Evolutionary conservation across 2,888 invertebrate genomes (phyloP), one percentile per base, ranked within the genome.

Genomic region (Nomada ruficornis): DNA sequence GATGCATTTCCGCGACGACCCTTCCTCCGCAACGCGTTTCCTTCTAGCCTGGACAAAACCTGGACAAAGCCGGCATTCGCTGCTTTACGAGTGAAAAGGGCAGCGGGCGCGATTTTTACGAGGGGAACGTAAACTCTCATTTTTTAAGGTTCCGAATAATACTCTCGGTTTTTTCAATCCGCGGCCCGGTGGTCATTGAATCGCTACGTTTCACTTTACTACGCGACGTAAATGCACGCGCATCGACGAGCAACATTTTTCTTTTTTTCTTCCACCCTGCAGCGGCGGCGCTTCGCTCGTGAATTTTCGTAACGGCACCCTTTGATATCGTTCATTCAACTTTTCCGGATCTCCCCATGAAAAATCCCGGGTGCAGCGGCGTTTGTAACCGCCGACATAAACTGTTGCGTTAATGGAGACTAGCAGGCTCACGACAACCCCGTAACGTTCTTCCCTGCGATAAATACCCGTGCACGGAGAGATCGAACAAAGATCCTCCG

Each of bases 391-490:
- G 72, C 78, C 75, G 82, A 82, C 72, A 59, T 77, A 82, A 82
- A 82, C 83, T 82, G 83, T 82, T 77, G 83, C 83, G 73, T 82
- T 82, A 83, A 83, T 82, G 83, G 83, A 83, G 82, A 77, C 83
- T 70, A 73, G 73, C 83, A 70, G 73, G 68, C 54, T 47, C 63
- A 26, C 71, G 55, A 54, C 65, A 52, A 59, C 69, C 47, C 65
- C 65, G 11, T n/a, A 55, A 13, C 47, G 77, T 57, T 36, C 71
- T 50, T 50, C 44, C 36, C 47, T 20, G 11, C 67, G 80, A 72
- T 80, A 80, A 79, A 80, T 80, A 80, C 50, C 65, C 54, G 26
- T 13, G 57, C 23, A 15, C 47, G 13, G n/a, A 10, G 42, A 63
- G 62, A 62, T 80, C 23, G 67, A 62, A 62, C 62, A 55, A 71